Evolutionary conservation across 2,888 invertebrate species (phyloP).

Genomic region (Chloroclystis v-ata): DNA sequence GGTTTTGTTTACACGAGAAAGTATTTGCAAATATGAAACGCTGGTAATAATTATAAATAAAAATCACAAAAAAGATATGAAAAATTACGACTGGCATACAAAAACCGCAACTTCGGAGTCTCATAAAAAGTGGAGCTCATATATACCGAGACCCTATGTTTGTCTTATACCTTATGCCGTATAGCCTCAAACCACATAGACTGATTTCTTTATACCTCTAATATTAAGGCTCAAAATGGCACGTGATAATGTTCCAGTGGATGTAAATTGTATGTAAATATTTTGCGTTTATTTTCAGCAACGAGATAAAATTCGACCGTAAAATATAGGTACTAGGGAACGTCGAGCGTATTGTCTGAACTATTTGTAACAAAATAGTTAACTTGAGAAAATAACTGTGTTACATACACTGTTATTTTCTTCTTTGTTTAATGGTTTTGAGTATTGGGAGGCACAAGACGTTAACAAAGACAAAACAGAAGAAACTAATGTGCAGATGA

Average conservation of each 20-base stretch:
- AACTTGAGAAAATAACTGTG: background rate
- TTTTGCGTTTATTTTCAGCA: conserved; percentile 57
- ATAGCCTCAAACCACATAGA: conserved; percentile 45
- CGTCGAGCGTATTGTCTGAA: conserved; percentile 54
- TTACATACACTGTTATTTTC: too few relatives aligned
- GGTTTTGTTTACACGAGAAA: too few relatives aligned
- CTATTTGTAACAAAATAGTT: conserved; percentile 43
- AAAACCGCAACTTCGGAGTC: conserved; percentile 43
- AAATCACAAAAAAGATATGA: conserved; percentile 35
- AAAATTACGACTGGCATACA: conserved; percentile 34
- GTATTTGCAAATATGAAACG: background rate
- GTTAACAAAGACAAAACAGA: too few relatives aligned
- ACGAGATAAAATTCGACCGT: conserved; percentile 61
- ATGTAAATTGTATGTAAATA: conserved; percentile 53
- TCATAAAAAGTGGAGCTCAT: conserved; percentile 55
- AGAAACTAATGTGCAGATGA: too few relatives aligned
- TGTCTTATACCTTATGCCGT: conserved; percentile 48
- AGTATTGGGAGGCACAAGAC: background rate
- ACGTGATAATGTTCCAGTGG: conserved; percentile 34
- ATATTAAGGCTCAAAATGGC: conserved; percentile 46
- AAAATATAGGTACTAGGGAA: conserved; percentile 52
- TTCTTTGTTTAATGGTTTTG: background rate
- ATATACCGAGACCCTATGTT: conserved; percentile 58
- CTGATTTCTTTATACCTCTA: conserved; percentile 32
- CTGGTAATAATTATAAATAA: conserved; percentile 4